Base-by-base conservation (phyloP, 1,140 invertebrate species). In the Caenorhabditis remanei region DNA sequence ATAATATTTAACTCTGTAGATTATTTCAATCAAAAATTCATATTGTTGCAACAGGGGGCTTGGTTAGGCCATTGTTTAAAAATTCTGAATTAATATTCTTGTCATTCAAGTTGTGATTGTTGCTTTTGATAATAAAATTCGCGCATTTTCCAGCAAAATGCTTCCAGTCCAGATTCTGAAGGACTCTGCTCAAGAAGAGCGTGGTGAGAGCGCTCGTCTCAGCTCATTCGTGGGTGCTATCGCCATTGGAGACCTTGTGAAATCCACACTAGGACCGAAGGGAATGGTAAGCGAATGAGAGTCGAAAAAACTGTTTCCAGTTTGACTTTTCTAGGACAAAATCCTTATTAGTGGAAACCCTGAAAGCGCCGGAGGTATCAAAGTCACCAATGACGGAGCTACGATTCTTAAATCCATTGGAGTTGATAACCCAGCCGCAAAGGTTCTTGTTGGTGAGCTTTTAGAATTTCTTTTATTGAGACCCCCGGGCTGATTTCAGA, bases 341-440 rank as follows among this genome's bases (percentile, higher is more conserved):
- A 99, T 99, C 91, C 94, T 99, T 13, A 95, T 98, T n/a, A 95
- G 96, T 61, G 94, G 95, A 90, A 95, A 96, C 21, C 94, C 96
- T 89, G 95, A 95, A 93, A 94, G 95, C 90, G 96, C 97, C 90
- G 67, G 84, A 24, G 87, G 95, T 93, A 96, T 99, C 84, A 96
- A 98, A 94, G 97, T 99, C 8, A 99, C 98, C 55, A 99, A 99
- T 94, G 98, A 99, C 94, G 98, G 98, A 87, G 98, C 98, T 16
- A 99, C 98, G 8, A 99, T 99, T 93, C 94, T 99, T 63, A 97
- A 97, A 93, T 95, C 96, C 14, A 95, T 99, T 87, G 98, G 98
- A 75, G 96, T 99, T 40, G 98, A 99, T 93, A 99, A 99, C 94
- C 97, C 98, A 79, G 98, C 98, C 48, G 98, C 98, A 4, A 99